Evolutionary conservation across 2,888 invertebrate genomes (phyloP), one percentile per base, ranked within the genome.

Genomic region (Corbicula japonica): DNA sequence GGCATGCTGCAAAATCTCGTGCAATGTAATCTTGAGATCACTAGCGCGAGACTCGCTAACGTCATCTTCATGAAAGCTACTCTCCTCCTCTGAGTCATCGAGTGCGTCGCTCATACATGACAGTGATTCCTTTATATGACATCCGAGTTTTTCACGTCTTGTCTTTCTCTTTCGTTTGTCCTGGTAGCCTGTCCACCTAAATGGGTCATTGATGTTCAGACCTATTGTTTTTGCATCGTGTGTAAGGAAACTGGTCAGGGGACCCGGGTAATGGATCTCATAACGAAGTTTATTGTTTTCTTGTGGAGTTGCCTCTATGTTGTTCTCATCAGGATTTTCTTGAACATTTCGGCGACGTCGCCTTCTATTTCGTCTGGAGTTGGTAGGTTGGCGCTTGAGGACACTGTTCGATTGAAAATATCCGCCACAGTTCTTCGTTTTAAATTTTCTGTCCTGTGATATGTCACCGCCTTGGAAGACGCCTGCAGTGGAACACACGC

Each of bases 211-310:
- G 2, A 41, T 56, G 15, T 73, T 38, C 44, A 72, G 38, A 8
- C 77, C 77, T 23, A 88, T 76, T 28, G 76, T 80, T 70, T 88
- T 85, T 3, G 80, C 66, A 48, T 86, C 84, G 54, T 87, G 86
- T 0, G 84, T 75, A 5, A 87, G 50, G 4, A 84, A 87, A 44
- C 83, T 86, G 30, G 80, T 74, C 1, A 46, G 69, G 10, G 87
- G 84, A 58, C 79, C 71, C 30, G 86, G 86, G 38, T 82, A 80
- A 23, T 75, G 41, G 6, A 87, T 82, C 30, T 88, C 84, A 26
- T 84, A 86, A 21, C 75, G 52, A 4, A 88, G 41, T 35, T 80
- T 80, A 10, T 74, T 71, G 32, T 54, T 5, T 52, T 65, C 60
- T 52, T 32, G 52, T 4, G 26, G 35, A 5, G 38, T 8, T 38